phyloP scores from a whole-genome alignment of 1,140 invertebrate genomes.

The Ips nitidus region DNA sequence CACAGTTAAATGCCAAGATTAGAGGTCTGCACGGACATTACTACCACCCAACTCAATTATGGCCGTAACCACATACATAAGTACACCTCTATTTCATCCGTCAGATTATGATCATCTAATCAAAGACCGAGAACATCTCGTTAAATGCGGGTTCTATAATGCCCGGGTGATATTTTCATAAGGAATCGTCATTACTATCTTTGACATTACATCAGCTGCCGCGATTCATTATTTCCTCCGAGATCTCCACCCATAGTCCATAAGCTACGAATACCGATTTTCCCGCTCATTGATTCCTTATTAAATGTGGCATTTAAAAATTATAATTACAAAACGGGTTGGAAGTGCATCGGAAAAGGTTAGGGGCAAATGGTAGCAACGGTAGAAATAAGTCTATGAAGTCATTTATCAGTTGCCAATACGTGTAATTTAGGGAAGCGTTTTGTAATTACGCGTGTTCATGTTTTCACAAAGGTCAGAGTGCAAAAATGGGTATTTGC shows the following conservation, averaged over 20 bases:
- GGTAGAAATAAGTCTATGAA: slow-evolving; percentile 14
- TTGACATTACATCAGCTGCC: slow-evolving; percentile 34
- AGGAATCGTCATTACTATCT: slow-evolving; percentile 27
- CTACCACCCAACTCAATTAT: slow-evolving; percentile 24
- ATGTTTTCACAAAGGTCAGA: neutral
- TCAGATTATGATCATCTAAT: slow-evolving; percentile 37
- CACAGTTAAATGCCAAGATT: slow-evolving; percentile 13
- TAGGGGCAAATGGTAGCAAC: slow-evolving; percentile 30
- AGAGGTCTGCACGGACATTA: slow-evolving; percentile 16
- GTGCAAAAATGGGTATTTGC: neutral
- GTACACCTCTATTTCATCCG: slow-evolving; percentile 31
- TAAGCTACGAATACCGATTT: slow-evolving; percentile 17
- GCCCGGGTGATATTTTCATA: slow-evolving; percentile 32
- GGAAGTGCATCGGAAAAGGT: slow-evolving; percentile 21
- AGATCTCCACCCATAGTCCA: slow-evolving; percentile 21
- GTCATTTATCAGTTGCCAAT: slow-evolving; percentile 13
- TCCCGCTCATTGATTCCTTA: slow-evolving; percentile 17
- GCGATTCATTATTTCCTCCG: slow-evolving; percentile 32
- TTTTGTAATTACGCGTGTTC: slow-evolving; percentile 4
- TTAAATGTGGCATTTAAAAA: slow-evolving; percentile 36
- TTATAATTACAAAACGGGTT: slow-evolving; percentile 25
- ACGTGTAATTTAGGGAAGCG: slow-evolving; percentile 14
- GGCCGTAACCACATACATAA: slow-evolving; percentile 21
- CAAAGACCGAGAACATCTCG: slow-evolving; percentile 29
- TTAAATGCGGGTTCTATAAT: slow-evolving; percentile 9